These are phyloP conservation scores for Abrostola triplasia DNA, from an alignment of 2,888 invertebrate genomes.

Conservation along the genomic window DNA sequence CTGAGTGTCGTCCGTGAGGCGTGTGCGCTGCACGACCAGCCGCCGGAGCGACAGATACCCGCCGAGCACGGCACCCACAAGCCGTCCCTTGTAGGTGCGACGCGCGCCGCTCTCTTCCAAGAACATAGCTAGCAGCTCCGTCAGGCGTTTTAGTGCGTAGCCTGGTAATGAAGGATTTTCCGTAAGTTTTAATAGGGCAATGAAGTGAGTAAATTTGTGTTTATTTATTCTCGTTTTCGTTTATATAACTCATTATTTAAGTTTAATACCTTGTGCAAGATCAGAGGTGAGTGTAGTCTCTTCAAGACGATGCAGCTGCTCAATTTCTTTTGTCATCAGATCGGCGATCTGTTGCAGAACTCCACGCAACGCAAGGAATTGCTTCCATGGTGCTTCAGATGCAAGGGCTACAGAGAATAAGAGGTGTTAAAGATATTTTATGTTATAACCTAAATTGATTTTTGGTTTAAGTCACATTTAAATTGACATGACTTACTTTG, in stretches of 20 bases:
- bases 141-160: conserved; percentile 96
- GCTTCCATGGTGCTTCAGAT: conserved; percentile 96
- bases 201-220: too few species aligned
- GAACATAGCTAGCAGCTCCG: conserved; percentile 96
- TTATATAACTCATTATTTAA: neutral
- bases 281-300: conserved; percentile 98
- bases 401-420: conserved; percentile 87
- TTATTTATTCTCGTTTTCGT: too few species aligned
- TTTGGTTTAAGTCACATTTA: too few species aligned
- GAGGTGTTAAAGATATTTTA: neutral
- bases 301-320: conserved; percentile 95
- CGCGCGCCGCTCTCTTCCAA: conserved; percentile 95
- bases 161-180: conserved; percentile 78
- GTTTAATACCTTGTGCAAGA: conserved; percentile 92
- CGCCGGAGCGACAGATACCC: conserved; percentile 97
- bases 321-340: conserved; percentile 95
- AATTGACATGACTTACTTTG: conserved; percentile 86
- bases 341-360: conserved; percentile 95
- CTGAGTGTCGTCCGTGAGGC: conserved; percentile 98
- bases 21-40: conserved; percentile 97
- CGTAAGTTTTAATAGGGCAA: neutral
- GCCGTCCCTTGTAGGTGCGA: conserved; percentile 95
- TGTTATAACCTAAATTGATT: too few species aligned
- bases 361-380: conserved; percentile 96
- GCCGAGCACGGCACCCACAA: conserved; percentile 96